Percentiles rank a stretch among this genome's conserved stretches.
These are phyloP conservation scores for Aptenodytes patagonicus DNA, from an alignment of 2,113 vertebrate genomes.

Conservation along the genomic window DNA sequence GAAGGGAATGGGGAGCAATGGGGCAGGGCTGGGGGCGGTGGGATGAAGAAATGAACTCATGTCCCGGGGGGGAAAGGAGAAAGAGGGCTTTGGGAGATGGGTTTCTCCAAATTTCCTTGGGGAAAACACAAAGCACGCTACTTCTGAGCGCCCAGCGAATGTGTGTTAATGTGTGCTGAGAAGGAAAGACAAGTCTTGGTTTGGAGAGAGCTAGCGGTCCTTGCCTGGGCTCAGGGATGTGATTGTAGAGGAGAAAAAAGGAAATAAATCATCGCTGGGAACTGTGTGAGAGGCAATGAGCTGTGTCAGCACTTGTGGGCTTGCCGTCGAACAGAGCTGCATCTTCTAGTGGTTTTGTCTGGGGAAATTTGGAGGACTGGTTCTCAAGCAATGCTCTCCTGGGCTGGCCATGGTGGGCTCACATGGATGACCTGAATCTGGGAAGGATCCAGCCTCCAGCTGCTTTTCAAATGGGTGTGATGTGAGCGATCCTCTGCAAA, in stretches of 20 bases:
- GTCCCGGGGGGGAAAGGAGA: neutral
- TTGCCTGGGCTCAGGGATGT: neutral
- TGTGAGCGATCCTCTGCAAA: neutral
- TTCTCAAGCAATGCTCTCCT: neutral
- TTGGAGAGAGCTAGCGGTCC: fast-evolving
- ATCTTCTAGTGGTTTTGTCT: neutral
- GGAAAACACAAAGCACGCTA: neutral
- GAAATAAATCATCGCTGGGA: neutral
- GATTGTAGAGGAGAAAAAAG: neutral
- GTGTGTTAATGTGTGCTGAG: neutral
- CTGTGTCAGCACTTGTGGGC: neutral
- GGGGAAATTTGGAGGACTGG: neutral
- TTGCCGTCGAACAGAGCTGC: neutral
- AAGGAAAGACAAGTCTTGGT: neutral
- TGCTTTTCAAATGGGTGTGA: neutral
- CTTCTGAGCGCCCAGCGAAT: neutral
- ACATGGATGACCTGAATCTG: neutral
- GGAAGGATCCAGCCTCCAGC: neutral
- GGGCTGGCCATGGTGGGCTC: neutral
- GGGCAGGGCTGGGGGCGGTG: neutral
- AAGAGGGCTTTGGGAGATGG: neutral
- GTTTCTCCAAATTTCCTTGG: neutral
- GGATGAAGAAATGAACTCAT: neutral
- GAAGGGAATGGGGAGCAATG: neutral
- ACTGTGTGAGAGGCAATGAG: neutral